These are phyloP conservation scores for Cinclus mexicanus DNA, from an alignment of 2,113 vertebrate genomes.

Conservation along the genomic window DNA sequence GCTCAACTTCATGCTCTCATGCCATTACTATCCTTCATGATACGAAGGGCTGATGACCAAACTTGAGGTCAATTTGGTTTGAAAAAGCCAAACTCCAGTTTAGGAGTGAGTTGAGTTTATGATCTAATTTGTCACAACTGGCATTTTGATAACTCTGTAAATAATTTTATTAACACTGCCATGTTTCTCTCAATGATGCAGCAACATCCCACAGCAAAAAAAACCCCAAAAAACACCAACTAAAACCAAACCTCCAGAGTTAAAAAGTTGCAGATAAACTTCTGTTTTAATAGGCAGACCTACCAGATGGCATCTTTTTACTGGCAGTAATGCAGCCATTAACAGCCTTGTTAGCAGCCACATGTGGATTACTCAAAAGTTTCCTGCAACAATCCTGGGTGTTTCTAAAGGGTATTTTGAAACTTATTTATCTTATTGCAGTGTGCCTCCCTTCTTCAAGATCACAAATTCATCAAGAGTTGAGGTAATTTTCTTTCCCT, in stretches of 20 bases:
- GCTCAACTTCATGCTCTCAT: fast-evolving
- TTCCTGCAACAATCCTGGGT: not conserved
- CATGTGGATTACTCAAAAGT: not conserved
- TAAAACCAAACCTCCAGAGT: not conserved
- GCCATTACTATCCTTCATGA: not conserved
- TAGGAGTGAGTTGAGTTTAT: not conserved
- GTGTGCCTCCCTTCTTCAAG: not conserved
- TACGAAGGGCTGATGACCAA: not conserved
- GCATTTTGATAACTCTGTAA: not conserved
- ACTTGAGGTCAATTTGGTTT: not conserved
- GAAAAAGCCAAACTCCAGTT: not conserved
- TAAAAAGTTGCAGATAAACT: not conserved
- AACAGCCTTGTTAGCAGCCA: not conserved
- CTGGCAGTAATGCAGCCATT: not conserved
- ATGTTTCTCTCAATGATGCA: not conserved
- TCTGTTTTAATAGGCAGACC: not conserved
- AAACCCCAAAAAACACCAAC: not conserved
- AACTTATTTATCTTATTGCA: not conserved
- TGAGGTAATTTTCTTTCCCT: not conserved
- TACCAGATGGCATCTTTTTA: not conserved
- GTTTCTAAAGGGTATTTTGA: not conserved
- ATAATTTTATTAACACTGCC: not conserved
- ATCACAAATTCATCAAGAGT: not conserved
- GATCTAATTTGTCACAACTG: not conserved
- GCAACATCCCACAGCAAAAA: not conserved